Evolutionary conservation across 35 echinoderm and acorn worm species (phyloP).

Genomic region (Diadema setosum): DNA sequence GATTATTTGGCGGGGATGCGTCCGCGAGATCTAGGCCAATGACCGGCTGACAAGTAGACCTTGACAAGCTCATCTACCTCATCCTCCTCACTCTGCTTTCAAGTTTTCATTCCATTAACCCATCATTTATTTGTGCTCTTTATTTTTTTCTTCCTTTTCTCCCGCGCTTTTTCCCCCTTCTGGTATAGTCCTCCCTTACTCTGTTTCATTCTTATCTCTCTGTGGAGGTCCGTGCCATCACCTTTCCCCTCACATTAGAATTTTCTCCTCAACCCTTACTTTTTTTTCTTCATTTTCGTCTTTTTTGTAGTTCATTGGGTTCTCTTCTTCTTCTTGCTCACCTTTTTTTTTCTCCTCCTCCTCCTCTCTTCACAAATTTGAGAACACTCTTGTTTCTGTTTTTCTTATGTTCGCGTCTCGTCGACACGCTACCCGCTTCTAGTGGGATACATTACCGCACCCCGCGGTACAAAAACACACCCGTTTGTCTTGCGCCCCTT

Average conservation of each 20-base stretch:
- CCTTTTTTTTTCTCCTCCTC: neutral
- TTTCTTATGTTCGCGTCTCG: constrained; percentile 18
- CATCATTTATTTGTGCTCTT: neutral
- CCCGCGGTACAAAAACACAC: constrained; percentile 27
- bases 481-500: neutral
- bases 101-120: neutral
- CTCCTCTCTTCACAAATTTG: neutral
- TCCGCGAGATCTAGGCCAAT: too few relatives aligned
- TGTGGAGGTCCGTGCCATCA: neutral
- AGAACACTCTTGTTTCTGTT: constrained; percentile 12
- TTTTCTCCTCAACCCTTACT: neutral
- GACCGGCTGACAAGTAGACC: too few relatives aligned
- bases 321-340: neutral
- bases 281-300: neutral
- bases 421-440: neutral
- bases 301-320: neutral
- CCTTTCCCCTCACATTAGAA: neutral
- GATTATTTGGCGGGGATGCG: too few relatives aligned
- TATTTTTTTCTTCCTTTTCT: neutral
- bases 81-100: too few relatives aligned
- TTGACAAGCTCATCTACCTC: too few relatives aligned
- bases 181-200: too few relatives aligned
- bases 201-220: neutral
- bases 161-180: too few relatives aligned
- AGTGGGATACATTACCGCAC: neutral